Base-by-base conservation (phyloP, 2,797 vertebrate genomes). In the Mus caroli region DNA sequence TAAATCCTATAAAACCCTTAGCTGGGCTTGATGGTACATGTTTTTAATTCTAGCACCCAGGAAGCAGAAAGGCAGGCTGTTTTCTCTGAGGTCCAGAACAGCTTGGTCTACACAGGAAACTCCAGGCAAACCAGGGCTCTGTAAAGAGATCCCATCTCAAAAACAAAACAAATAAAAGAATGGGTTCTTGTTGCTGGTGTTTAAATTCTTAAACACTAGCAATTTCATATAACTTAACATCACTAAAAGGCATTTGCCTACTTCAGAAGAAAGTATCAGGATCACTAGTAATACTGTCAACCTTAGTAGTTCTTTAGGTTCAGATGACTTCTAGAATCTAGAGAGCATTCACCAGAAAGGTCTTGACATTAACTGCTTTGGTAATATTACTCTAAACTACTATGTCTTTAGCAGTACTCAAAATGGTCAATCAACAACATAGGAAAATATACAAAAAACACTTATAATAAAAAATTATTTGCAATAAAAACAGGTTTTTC, bases 311-410 rank as follows among this genome's bases (percentile, higher is more conserved):
- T 96, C 58, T 85, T 94, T 26, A 78, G 56, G 67, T 9, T 95
- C 52, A 80, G 14, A 85, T 64, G 60, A 92, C 71, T 95, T 88
- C 50, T 13, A 88, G 83, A 62, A 40, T 31, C 31, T 43, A 89
- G 2, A 43, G 15, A 4, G 52, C 34, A 96, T 91, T 96, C 50
- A 88, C 56, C n/a, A 92, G 37, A 34, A 96, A 91, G 28, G 31
- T 64, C 28, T 71, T 95, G 19, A 93, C 67, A 3, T 19, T 90
- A 62, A 91, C 52, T 83, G 4, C 77, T 92, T 93, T 69, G 13
- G n/a, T 54, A 92, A 20, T 95, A 93, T 92, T 91, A 88, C 50
- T 56, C 43, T 40, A 95, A 94, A 96, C 5, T 56, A 95, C 22
- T 43, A 73, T 46, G 62, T 92, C 34, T 37, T 90, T 52, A 95